phyloP scores from a whole-genome alignment of 2,797 vertebrate genomes.

The Hapalemur alaotrensis region DNA sequence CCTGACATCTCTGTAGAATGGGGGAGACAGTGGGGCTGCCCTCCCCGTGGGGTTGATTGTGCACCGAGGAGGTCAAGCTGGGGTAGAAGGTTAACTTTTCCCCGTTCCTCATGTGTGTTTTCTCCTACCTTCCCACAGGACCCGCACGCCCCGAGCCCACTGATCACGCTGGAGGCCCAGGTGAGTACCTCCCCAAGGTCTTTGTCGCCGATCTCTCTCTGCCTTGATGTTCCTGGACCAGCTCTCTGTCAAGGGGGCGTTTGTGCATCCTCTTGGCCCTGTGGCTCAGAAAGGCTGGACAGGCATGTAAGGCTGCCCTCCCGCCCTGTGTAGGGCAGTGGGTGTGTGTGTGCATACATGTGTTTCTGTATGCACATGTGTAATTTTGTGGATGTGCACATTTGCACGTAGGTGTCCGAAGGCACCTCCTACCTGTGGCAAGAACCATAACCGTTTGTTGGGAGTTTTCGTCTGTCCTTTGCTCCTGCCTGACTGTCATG shows the following conservation, averaged over 20 bases:
- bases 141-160: conserved; percentile 78
- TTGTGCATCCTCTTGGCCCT: not conserved
- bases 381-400: too few species aligned
- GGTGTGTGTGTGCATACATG: fast-evolving
- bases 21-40: not conserved
- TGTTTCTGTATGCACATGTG: fast-evolving
- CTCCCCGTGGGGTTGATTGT: fast-evolving
- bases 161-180: conserved; percentile 78
- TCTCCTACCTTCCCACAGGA: conserved; percentile 75
- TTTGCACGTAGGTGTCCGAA: not conserved
- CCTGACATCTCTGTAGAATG: not conserved
- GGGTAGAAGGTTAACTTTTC: not conserved
- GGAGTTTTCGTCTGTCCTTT: not conserved
- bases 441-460: not conserved
- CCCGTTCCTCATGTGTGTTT: not conserved
- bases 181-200: conserved; percentile 66
- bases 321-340: not conserved
- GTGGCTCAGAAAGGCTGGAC: fast-evolving
- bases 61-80: not conserved
- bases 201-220: not conserved
- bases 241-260: fast-evolving
- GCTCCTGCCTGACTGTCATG: not conserved
- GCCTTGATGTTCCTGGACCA: not conserved
- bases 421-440: too few species aligned
- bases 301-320: fast-evolving